Evolutionary conservation across 2,888 invertebrate genomes (phyloP), one percentile per base, ranked within the genome.

Genomic region (Phyto melanocephala): DNA sequence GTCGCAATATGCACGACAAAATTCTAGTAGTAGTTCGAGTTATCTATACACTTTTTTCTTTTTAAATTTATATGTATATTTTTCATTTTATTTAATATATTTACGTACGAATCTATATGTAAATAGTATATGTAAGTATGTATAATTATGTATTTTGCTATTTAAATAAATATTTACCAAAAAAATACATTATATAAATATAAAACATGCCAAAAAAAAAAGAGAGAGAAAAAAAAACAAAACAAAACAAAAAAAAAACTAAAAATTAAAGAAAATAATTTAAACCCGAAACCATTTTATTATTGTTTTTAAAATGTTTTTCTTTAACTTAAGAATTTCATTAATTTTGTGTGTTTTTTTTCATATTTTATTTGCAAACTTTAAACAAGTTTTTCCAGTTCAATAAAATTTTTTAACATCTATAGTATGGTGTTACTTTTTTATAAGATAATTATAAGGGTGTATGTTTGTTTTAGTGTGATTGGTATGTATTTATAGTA

Each of bases 131-230:
- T 52, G 11, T 58, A 42, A 1, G n/a, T 63, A 74, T 65, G 50
- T 70, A 45, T 63, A 68, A 65, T 65, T 75, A 47, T 80, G 28
- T 28, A 28, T 28, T 28, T 80, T 71, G 40, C 71, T 75, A 80
- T 58, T 28, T 68, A 67, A 71, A 60, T 74, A 68, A 72, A 83
- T 83, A 80, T 77, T 65, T 77, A 80, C 77, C 58, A 74, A 80
- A 77, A 28, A 76, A 80, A 72, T 77, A 77, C 77, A 83, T 68
- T 28, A 28, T 45, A 56, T 28, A 6, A 42, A 74, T 54, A 74
- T 63, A 45, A 65, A 74, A 40, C 50, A 67, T 65, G 72, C 68
- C 76, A 76, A 79, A 81, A 81, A 20, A 56, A 42, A 45, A 58
- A 72, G n/a, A 15, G 17, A 58, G 63, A 65, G 63, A 65, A 78